Base-by-base conservation (phyloP, 2,888 invertebrate genomes). In the Mesodorylaimus sp. region DNA sequence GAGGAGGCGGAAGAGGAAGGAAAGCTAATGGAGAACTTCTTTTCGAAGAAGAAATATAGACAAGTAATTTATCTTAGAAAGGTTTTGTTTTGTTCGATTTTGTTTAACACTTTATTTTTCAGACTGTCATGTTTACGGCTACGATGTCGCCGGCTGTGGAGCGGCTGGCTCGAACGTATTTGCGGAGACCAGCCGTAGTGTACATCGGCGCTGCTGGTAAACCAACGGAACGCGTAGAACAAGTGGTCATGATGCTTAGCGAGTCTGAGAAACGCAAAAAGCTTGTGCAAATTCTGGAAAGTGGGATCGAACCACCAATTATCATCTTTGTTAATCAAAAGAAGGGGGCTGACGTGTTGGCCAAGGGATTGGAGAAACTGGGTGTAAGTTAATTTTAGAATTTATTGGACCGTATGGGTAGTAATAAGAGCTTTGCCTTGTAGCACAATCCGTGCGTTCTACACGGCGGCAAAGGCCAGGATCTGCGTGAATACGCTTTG, bases 281-380 rank as follows among this genome's bases (percentile, higher is more conserved):
- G 72, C 77, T 99, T 29, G 79, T 97, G 70, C 85, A 88, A 68
- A 83, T 97, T 57, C 75, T 99, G 39, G 78, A 79, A 46, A 77
- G 83, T 50, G 85, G 86, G 25, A 80, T 89, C 50, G 89, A 91
- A 65, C 93, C 93, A 2, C 97, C 97, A 0, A 83, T 99, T 57
- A 97, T 99, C 60, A 93, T 99, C 63, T 99, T 99, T 69, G 97
- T 99, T 62, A 99, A 99, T 70, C 95, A 99, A 71, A 99, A 99
- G 79, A 97, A 93, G 71, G 95, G 95, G 52, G 97, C 93, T 0
- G 97, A 97, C 68, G 84, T 97, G 1, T 74, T 97, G 67, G 91
- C 93, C 28, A 87, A 89, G 69, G 89, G 93, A 41, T 74, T 97
- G 66, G 91, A 93, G 68, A 95, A 95, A 71, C 77, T 95, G 61